Evolutionary conservation across 2,888 invertebrate genomes (phyloP).

Genomic region (Monoplex corrugatus): DNA sequence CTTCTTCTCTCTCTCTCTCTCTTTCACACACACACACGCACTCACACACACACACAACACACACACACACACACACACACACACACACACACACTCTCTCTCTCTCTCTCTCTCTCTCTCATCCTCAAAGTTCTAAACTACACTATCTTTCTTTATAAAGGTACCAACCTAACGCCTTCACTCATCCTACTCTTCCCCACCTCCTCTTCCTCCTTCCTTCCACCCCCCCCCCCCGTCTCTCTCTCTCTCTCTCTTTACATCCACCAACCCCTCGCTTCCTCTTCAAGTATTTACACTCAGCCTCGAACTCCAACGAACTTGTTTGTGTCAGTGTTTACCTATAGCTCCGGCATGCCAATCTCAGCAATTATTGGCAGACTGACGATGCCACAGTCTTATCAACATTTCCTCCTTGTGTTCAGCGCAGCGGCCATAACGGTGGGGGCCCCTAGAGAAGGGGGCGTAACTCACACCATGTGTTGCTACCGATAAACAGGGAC

Average conservation of each 20-base stretch:
- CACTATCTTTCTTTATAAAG: no score
- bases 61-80: no score
- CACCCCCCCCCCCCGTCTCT: neutral
- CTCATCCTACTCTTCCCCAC: no score
- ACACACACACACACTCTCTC: no score
- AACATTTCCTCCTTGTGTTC: slow-evolving; percentile 10
- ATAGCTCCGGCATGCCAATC: slow-evolving; percentile 8
- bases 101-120: no score
- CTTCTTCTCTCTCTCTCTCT: no score
- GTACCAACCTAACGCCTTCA: no score
- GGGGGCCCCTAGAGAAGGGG: neutral
- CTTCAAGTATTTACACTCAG: neutral
- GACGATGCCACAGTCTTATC: slow-evolving; percentile 44
- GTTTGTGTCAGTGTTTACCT: slow-evolving; percentile 44
- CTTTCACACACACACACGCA: no score
- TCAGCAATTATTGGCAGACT: slow-evolving; percentile 45
- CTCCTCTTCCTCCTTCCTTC: no score
- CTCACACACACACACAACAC: no score
- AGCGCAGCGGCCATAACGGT: no score
- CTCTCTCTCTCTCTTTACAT: neutral
- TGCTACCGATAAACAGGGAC: slow-evolving; percentile 45
- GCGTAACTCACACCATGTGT: slow-evolving; percentile 48
- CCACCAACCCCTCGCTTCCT: neutral
- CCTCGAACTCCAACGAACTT: slow-evolving; percentile 25
- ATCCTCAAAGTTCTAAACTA: no score